phyloP scores from a whole-genome alignment of 2,888 invertebrate genomes.

The Andrena bicolor region DNA sequence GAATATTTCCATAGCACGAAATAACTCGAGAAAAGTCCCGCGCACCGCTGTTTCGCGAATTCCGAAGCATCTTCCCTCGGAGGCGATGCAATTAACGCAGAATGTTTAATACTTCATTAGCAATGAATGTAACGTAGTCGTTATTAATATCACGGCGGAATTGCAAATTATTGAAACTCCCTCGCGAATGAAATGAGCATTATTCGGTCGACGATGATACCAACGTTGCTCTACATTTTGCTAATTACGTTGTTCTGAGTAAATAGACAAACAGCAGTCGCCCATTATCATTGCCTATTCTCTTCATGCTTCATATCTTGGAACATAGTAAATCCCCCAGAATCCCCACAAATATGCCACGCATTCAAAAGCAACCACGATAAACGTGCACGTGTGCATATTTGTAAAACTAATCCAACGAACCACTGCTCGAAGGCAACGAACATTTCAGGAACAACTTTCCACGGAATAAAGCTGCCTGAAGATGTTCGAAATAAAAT shows the following conservation, averaged over 20 bases:
- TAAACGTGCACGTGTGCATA: too few species aligned
- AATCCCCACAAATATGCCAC: too few species aligned
- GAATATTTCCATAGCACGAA: slow-evolving; percentile 41
- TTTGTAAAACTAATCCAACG: too few species aligned
- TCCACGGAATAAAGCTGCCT: too few species aligned
- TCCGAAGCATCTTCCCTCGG: not conserved
- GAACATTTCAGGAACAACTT: too few species aligned
- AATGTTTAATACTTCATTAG: slow-evolving; percentile 9
- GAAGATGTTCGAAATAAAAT: too few species aligned
- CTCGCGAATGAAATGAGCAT: not conserved
- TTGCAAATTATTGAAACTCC: slow-evolving; percentile 6
- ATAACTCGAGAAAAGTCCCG: slow-evolving; percentile 1
- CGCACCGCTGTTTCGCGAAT: slow-evolving; percentile 21
- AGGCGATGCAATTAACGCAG: slow-evolving; percentile 7
- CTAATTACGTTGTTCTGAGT: not conserved
- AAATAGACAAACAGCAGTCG: not conserved
- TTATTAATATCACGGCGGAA: not conserved
- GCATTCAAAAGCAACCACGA: too few species aligned
- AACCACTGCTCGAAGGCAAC: too few species aligned
- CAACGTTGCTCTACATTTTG: not conserved
- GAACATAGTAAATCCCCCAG: too few species aligned
- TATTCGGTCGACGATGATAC: not conserved
- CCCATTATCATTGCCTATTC: not conserved
- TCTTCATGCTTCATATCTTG: too few species aligned
- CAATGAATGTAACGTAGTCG: not conserved